A percentile compares a stretch with the other conserved stretches of the same genome.
Evolutionary conservation across 2,797 vertebrate genomes (phyloP).

Genomic region (Anas bernieri): DNA sequence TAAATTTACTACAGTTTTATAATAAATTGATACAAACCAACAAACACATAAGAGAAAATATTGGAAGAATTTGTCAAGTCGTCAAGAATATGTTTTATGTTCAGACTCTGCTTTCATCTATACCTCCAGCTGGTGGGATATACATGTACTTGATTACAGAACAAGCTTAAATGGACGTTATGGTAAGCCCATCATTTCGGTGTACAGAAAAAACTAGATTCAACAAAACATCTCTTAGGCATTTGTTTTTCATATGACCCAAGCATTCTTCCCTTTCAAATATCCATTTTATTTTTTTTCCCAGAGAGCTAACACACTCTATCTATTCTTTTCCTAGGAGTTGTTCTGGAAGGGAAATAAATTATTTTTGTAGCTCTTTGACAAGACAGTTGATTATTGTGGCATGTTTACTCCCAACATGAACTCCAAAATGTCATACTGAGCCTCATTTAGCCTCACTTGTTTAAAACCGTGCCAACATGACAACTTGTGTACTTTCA

Average conservation of each 20-base stretch:
- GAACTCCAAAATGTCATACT: conserved; percentile 63
- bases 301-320: background rate
- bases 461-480: conserved; percentile 30
- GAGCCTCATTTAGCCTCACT: conserved; percentile 42
- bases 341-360: conserved; percentile 7
- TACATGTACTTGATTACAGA: background rate
- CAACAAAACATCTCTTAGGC: background rate
- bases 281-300: background rate
- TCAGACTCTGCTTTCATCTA: background rate
- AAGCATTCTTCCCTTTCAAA: background rate
- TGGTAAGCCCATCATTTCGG: background rate
- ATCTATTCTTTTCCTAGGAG: background rate
- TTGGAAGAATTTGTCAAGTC: background rate
- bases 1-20: background rate
- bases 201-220: background rate
- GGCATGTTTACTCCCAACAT: conserved; percentile 58
- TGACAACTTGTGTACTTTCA: conserved; percentile 32
- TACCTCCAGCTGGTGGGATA: background rate
- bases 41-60: background rate
- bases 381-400: conserved; percentile 58
- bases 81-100: background rate
- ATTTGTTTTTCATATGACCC: background rate
- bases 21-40: background rate
- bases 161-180: background rate
- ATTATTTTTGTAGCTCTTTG: conserved; percentile 41